A percentile compares a stretch with the other conserved stretches of the same genome.
Evolutionary conservation across 1,140 invertebrate genomes (phyloP).

Genomic region (Pinna nobilis): DNA sequence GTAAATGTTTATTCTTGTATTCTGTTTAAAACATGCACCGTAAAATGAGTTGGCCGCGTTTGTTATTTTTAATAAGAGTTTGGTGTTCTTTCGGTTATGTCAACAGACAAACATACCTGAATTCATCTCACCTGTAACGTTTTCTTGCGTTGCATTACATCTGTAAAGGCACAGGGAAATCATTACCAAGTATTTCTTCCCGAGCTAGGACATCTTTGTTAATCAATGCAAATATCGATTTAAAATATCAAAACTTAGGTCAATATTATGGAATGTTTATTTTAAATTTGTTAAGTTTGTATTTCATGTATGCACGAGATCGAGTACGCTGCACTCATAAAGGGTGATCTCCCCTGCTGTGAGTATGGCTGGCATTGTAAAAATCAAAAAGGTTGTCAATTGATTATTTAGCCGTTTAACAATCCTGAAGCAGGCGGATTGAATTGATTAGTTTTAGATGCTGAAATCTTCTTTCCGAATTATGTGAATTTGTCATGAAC

Average conservation of each 20-base stretch:
- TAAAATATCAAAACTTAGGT: constrained; percentile 23
- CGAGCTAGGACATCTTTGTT: constrained; percentile 16
- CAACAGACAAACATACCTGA: constrained; percentile 22
- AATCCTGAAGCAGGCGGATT: constrained; percentile 11
- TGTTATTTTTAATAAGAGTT: constrained; percentile 23
- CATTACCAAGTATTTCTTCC: constrained; percentile 8
- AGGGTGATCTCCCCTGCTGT: constrained; percentile 12
- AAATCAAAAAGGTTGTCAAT: constrained; percentile 3
- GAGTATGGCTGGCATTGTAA: background rate
- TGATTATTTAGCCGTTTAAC: constrained; percentile 7
- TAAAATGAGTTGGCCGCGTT: constrained; percentile 20
- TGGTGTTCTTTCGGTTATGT: constrained; percentile 19
- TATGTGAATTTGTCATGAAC: constrained; percentile 28
- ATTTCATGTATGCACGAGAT: constrained; percentile 7
- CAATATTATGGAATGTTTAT: constrained; percentile 28
- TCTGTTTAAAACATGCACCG: background rate
- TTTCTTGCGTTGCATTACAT: background rate
- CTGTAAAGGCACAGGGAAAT: background rate
- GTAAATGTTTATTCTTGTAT: constrained; percentile 31
- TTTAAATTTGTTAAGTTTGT: constrained; percentile 30
- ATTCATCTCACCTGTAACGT: constrained; percentile 19
- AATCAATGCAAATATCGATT: constrained; percentile 28
- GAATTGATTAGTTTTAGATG: background rate
- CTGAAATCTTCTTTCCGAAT: constrained; percentile 3
- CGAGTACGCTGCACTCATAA: background rate